Evolutionary conservation across 2,888 invertebrate species (phyloP), one percentile per base, ranked within the genome.

Genomic region (Drosophila paramelanica): DNA sequence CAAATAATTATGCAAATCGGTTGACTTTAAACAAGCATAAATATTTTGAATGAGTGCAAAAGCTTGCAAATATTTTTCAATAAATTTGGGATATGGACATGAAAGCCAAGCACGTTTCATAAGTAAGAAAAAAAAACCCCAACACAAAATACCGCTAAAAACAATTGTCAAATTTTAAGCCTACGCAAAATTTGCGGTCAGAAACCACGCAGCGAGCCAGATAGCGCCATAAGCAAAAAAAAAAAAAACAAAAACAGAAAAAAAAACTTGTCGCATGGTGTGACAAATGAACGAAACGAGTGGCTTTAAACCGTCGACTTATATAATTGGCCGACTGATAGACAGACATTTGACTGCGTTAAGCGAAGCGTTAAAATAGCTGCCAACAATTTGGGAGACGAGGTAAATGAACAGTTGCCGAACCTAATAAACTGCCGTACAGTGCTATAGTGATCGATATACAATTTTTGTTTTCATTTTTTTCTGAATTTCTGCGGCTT

Each of bases 71-170:
- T 55, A 4, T 27, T 14, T 58, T 13, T 17, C 36, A 14, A 4
- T 8, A 41, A 55, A 50, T 46, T 38, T 72, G 56, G 42, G 45
- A 53, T 53, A 58, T 61, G 57, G 73, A 60, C 76, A 78, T 72
- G 84, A 72, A 83, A 74, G 89, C 87, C 84, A 83, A 83, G 89
- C 84, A 84, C 87, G 89, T 84, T 86, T 79, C 57, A 70, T 52
- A 56, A 73, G 62, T 66, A 50, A 8, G 50, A 59, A 23, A 52
- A 39, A 50, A 27, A 17, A 10, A 5, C 4, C 14, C 23, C 64
- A 56, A 58, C 49, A 43, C 17, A 50, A 68, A 69, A 71, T 61
- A 25, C 39, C 25, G 55, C 61, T 49, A 47, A 77, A 31, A 60
- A 62, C 47, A 45, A 56, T 47, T 59, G 56, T 73, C 59, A 61